These are phyloP conservation scores for Prunella himalayana DNA, from an alignment of 2,113 vertebrate species.

Conservation along the genomic window DNA sequence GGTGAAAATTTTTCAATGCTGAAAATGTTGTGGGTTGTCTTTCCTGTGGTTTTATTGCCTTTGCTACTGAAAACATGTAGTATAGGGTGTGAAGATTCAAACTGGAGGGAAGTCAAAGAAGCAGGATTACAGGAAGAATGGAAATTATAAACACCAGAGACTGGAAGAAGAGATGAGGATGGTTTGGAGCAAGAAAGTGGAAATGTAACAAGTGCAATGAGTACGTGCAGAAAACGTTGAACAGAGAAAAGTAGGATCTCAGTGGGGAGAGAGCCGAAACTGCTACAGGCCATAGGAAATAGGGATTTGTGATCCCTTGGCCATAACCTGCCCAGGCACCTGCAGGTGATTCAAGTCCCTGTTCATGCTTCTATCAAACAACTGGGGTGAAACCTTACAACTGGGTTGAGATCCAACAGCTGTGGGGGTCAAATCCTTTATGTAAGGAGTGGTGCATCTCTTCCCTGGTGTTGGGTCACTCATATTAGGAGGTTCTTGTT, in stretches of 20 bases:
- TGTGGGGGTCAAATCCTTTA: neutral
- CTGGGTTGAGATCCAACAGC: neutral
- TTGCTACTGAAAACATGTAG: neutral
- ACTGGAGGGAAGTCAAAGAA: neutral
- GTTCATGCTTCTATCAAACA: neutral
- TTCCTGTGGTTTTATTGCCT: neutral
- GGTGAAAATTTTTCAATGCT: neutral
- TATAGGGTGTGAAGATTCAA: neutral
- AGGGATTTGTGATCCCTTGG: neutral
- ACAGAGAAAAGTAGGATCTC: neutral
- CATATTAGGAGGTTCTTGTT: neutral
- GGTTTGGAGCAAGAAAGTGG: neutral
- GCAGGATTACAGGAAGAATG: neutral
- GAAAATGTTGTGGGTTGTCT: neutral
- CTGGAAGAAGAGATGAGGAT: neutral
- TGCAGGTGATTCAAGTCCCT: neutral
- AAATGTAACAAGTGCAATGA: neutral
- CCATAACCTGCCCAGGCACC: neutral
- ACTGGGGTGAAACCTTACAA: rapidly evolving
- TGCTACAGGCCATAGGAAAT: neutral
- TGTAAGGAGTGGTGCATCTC: neutral
- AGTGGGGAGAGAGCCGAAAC: neutral
- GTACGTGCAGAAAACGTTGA: neutral
- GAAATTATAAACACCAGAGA: neutral
- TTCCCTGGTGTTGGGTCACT: neutral